phyloP scores from a whole-genome alignment of 2,113 vertebrate species.

The Microcebus tavaratra region DNA sequence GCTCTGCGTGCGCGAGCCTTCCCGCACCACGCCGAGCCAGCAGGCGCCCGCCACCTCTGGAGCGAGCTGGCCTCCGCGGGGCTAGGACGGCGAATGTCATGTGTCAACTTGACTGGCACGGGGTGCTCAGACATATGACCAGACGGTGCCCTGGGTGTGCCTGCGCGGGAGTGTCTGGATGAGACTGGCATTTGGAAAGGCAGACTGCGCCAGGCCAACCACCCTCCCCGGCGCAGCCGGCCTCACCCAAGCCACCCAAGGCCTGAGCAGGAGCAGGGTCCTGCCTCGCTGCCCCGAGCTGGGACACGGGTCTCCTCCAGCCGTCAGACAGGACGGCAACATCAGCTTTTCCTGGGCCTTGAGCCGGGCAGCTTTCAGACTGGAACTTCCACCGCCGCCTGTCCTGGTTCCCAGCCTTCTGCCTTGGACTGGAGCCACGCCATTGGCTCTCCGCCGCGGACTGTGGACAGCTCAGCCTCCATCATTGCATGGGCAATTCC shows the following conservation, averaged over 20 bases:
- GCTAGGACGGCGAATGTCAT: no score
- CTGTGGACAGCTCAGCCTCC: background rate
- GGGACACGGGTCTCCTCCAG: background rate
- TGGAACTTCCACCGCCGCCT: no score
- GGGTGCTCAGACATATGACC: background rate
- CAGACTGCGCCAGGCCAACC: background rate
- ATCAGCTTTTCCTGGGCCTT: background rate
- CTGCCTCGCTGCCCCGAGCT: background rate
- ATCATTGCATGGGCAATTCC: background rate
- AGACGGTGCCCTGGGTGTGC: background rate
- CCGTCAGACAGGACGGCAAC: background rate
- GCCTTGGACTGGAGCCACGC: no score
- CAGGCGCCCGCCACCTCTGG: no score
- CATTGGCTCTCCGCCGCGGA: fast-evolving
- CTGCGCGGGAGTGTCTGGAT: background rate
- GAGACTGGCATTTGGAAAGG: background rate
- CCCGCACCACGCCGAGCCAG: fast-evolving
- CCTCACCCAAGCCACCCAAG: background rate
- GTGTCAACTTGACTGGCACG: background rate
- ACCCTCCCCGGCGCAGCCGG: background rate
- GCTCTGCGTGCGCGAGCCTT: fast-evolving
- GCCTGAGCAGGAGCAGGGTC: background rate
- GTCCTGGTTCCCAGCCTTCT: background rate
- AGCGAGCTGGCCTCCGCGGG: background rate
- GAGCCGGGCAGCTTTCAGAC: background rate